Percentiles rank a stretch among this genome's conserved stretches.
These are phyloP conservation scores for Microtus oregoni DNA, from an alignment of 2,113 vertebrate species.

Conservation along the genomic window DNA sequence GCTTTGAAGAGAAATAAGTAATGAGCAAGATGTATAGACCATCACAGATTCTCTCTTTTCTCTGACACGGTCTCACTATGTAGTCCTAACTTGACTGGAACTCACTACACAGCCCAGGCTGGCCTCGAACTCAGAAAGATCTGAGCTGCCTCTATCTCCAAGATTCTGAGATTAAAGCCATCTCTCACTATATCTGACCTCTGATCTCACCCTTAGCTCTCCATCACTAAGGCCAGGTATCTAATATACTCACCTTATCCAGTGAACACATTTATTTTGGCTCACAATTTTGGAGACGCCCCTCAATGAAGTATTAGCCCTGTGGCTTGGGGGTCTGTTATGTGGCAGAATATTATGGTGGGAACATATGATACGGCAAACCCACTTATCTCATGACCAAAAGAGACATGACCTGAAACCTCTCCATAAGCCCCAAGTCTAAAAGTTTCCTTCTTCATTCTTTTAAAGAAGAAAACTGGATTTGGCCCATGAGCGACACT, in stretches of 20 bases:
- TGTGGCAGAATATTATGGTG: neutral
- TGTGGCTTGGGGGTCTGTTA: neutral
- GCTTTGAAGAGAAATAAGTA: slow-evolving; percentile 17
- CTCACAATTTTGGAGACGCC: neutral
- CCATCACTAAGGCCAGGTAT: neutral
- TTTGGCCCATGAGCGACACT: neutral
- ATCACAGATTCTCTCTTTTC: neutral
- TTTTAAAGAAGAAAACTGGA: neutral
- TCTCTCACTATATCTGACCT: neutral
- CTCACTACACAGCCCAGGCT: neutral
- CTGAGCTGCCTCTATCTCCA: neutral
- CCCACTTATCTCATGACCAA: neutral
- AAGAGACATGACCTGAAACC: neutral
- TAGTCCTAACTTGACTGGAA: neutral
- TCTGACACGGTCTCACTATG: neutral
- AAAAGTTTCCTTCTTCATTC: neutral
- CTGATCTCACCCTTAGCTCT: neutral
- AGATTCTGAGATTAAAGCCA: neutral
- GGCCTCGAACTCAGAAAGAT: neutral
- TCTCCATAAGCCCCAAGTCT: neutral
- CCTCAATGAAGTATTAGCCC: neutral
- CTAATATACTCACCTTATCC: neutral
- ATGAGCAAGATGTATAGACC: neutral
- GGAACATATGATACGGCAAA: neutral
- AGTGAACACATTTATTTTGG: neutral